Percentiles rank a stretch among this genome's conserved stretches.
phyloP scores from a whole-genome alignment of 2,113 vertebrate genomes.

The Pungitius pungitius region DNA sequence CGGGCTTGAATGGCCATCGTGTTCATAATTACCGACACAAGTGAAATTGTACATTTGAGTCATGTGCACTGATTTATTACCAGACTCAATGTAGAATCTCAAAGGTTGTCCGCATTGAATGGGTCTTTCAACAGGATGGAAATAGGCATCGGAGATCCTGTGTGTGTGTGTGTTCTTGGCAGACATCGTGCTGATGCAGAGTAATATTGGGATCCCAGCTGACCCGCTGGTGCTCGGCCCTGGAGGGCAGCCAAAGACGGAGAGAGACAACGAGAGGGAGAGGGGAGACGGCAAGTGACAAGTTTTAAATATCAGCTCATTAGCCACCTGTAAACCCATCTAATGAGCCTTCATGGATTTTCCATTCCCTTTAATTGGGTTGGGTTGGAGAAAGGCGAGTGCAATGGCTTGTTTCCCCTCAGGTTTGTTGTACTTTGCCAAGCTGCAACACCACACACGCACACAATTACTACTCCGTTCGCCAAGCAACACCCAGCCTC shows the following conservation, averaged over 20 bases:
- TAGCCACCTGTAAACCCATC: constrained; percentile 69
- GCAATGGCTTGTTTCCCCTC: constrained; percentile 55
- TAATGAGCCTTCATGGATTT: constrained; percentile 71
- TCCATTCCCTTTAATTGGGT: constrained; percentile 67
- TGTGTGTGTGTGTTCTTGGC: constrained; percentile 46
- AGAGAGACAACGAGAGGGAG: not conserved
- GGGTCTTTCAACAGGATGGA: constrained; percentile 34
- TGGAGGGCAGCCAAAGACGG: constrained; percentile 61
- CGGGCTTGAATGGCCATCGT: constrained; percentile 28
- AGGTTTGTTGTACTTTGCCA: constrained; percentile 54
- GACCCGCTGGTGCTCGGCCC: constrained; percentile 37
- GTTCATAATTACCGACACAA: constrained; percentile 32
- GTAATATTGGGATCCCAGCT: constrained; percentile 46
- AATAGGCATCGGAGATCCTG: constrained; percentile 38
- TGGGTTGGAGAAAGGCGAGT: constrained; percentile 49
- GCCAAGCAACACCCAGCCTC: constrained; percentile 17
- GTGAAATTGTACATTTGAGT: constrained; percentile 33
- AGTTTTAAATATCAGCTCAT: constrained; percentile 76
- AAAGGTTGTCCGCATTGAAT: constrained; percentile 46
- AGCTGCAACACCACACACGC: constrained; percentile 31
- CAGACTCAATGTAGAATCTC: constrained; percentile 30
- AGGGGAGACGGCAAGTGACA: constrained; percentile 31
- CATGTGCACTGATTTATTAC: constrained; percentile 32
- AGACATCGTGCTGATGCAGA: constrained; percentile 69
- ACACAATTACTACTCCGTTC: constrained; percentile 17